phyloP scores from a whole-genome alignment of 2,888 invertebrate species.

The Drosophila paranaensis region DNA sequence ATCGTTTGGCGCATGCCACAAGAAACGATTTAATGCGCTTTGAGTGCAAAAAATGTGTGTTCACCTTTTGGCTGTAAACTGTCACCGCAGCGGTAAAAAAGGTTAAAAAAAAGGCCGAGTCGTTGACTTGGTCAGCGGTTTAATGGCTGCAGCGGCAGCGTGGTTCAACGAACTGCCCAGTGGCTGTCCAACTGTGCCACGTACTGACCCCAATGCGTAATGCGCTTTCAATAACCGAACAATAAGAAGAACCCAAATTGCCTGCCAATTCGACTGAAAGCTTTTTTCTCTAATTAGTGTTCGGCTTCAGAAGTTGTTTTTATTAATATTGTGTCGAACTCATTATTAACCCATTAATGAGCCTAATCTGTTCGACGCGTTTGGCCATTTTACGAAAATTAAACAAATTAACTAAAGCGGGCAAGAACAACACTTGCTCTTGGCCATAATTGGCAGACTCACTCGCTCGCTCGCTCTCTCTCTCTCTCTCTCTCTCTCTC shows the following conservation, averaged over 20 bases:
- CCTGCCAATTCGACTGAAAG: constrained; percentile 29
- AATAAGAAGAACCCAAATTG: constrained; percentile 14
- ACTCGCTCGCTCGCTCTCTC: background rate
- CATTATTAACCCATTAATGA: constrained; percentile 74
- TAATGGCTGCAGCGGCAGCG: constrained; percentile 18
- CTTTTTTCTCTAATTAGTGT: constrained; percentile 37
- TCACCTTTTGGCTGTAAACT: constrained; percentile 55
- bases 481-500: background rate
- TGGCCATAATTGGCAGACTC: constrained; percentile 41
- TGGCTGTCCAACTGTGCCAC: constrained; percentile 46
- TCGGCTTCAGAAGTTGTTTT: constrained; percentile 34
- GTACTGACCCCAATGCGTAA: constrained; percentile 41
- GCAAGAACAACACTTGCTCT: constrained; percentile 38
- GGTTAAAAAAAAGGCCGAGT: constrained; percentile 19
- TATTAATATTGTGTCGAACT: constrained; percentile 19
- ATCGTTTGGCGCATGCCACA: constrained; percentile 62
- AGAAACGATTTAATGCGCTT: constrained; percentile 65
- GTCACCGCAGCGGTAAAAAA: constrained; percentile 59
- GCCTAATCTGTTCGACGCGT: constrained; percentile 43
- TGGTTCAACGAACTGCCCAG: constrained; percentile 56
- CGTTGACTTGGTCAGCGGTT: constrained; percentile 39
- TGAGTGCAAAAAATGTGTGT: constrained; percentile 59
- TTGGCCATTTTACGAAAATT: constrained; percentile 36
- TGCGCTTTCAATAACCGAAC: constrained; percentile 42
- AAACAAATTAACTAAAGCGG: constrained; percentile 54